Percentiles rank a stretch among this genome's conserved stretches.
These are phyloP conservation scores for Eurystomus gularis DNA, from an alignment of 2,113 vertebrate genomes.

Conservation along the genomic window DNA sequence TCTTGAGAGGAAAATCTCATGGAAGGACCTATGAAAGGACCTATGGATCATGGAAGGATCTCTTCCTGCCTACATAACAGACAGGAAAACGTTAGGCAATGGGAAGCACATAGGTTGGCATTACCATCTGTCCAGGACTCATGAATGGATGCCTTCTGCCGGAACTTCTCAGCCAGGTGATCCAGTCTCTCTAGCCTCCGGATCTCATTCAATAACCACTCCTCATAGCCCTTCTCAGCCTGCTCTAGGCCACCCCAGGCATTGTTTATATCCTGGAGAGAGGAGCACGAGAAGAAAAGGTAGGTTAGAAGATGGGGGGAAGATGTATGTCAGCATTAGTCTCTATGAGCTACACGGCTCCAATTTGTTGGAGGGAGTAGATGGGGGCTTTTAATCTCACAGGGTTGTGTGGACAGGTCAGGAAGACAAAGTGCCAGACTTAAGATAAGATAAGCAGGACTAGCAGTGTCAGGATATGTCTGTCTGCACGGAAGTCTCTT, in stretches of 20 bases:
- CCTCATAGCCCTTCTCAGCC: conserved; percentile 97
- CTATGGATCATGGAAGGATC: no score
- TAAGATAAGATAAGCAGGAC: background rate
- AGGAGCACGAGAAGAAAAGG: background rate
- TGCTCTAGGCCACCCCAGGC: conserved; percentile 94
- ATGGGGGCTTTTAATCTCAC: background rate
- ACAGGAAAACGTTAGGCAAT: background rate
- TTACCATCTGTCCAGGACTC: conserved; percentile 98
- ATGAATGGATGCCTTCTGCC: conserved; percentile 96
- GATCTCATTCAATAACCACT: conserved; percentile 98
- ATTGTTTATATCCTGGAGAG: conserved; percentile 89
- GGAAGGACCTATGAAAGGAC: no score
- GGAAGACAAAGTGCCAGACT: background rate
- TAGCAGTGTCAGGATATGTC: background rate
- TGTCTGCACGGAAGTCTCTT: background rate
- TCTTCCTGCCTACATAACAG: fast-evolving
- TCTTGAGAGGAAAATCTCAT: background rate
- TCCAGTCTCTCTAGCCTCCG: conserved; percentile 94
- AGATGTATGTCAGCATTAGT: background rate
- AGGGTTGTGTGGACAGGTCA: background rate
- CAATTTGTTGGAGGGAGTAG: background rate
- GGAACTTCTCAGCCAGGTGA: conserved; percentile 97
- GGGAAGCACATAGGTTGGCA: background rate
- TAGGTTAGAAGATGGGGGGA: background rate
- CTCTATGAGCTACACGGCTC: background rate